phyloP scores from a whole-genome alignment of 2,888 invertebrate species.

The Napeogenes inachia region DNA sequence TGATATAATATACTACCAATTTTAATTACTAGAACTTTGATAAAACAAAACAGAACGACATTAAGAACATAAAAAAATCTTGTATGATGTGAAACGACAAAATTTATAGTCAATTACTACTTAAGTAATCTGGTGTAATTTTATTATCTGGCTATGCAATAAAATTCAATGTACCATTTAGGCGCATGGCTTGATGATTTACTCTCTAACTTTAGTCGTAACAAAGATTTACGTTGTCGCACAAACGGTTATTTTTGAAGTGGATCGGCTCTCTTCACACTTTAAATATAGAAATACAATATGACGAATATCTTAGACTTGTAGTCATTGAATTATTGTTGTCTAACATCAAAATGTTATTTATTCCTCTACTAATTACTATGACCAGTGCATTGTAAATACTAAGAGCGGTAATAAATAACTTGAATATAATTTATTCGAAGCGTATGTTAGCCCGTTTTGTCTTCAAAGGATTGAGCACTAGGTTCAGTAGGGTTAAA shows the following conservation, averaged over 20 bases:
- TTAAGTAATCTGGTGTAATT: slow-evolving; percentile 50
- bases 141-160: slow-evolving; percentile 59
- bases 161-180: slow-evolving; percentile 67
- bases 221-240: slow-evolving; percentile 57
- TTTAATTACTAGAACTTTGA: no score
- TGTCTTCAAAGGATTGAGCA: slow-evolving; percentile 24
- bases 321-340: slow-evolving; percentile 52
- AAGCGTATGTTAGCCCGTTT: slow-evolving; percentile 21
- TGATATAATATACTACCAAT: no score
- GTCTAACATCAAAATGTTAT: slow-evolving; percentile 40
- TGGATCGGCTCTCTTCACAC: slow-evolving; percentile 63
- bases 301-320: slow-evolving; percentile 55
- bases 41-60: no score
- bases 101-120: slow-evolving; percentile 51
- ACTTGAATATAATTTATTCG: slow-evolving; percentile 28
- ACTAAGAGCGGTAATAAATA: slow-evolving; percentile 28
- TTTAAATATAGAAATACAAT: slow-evolving; percentile 71
- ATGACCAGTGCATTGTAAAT: slow-evolving; percentile 31
- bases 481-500: no score
- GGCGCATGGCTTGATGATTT: slow-evolving; percentile 60
- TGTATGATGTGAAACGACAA: slow-evolving; percentile 30
- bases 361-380: slow-evolving; percentile 35
- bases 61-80: background rate
- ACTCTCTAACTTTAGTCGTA: slow-evolving; percentile 63
- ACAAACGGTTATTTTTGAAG: slow-evolving; percentile 65